Base-by-base conservation (phyloP, 2,888 invertebrate genomes). In the Athalia cordata region DNA sequence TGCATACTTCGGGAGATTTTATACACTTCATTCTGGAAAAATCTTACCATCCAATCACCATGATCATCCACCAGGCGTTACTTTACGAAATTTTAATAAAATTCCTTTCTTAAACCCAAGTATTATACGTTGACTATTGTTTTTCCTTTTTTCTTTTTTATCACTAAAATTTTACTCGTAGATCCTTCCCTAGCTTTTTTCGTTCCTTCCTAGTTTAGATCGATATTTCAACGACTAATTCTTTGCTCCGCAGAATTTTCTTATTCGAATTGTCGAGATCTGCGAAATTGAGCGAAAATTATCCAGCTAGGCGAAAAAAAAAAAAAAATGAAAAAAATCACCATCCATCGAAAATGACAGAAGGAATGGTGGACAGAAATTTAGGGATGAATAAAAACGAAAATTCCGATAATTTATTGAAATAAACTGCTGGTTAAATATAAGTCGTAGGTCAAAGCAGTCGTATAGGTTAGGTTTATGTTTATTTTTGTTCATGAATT, bases 21-120 rank as follows among this genome's bases (percentile, higher is more conserved):
- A 45, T 13, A 1, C 43, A 67, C 8, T 57, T 77, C 15, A 15
- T 6, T 49, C 29, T 66, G 67, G 66, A 55, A 55, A 67, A n/a
- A 59, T 61, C 13, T 77, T n/a, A n/a, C 43, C 50, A 70, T 67
- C 45, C 6, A 45, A 77, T 77, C 66, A 66, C 57, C 65, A 55
- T 77, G 65, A 67, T 67, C 65, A 67, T 67, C 65, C 59, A 45
- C 67, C 57, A 72, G 59, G 72, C 47, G 29, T 72, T 72, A 45
- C 29, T 29, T 29, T 9, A 59, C 57, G 13, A 77, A 66, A 67
- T 77, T 67, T 6, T 5, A 77, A 67, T 77, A 77, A 29, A 77
- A 77, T 67, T 77, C 52, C 15, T 77, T 77, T 77, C 13, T 77
- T 29, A 77, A 77, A 77, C 61, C 76, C 62, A 61, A 68, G 29